Conservation (phyloP, 2,888 invertebrate species). For the Nasonia oneida region DNA sequence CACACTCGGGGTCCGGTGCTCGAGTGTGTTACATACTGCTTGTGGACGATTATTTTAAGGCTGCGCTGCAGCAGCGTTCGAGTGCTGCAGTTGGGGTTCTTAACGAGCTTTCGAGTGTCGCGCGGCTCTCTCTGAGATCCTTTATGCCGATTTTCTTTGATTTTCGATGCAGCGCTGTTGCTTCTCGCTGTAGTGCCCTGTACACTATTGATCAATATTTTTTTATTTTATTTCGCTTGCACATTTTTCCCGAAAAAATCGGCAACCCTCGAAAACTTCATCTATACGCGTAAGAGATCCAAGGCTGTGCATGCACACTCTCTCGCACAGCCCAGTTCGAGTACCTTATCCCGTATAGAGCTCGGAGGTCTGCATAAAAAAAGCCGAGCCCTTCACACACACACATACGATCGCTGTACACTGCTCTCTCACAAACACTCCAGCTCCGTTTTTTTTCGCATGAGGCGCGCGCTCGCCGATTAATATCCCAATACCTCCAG, state of each 20-base stretch:
- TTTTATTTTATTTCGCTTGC: no score
- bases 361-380: constrained; percentile 17
- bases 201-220: no score
- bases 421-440: constrained; percentile 70
- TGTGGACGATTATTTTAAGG: constrained; percentile 40
- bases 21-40: background rate
- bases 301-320: background rate
- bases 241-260: background rate
- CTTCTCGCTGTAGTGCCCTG: background rate
- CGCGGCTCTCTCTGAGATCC: background rate
- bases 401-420: background rate
- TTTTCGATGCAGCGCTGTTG: background rate
- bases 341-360: constrained; percentile 6
- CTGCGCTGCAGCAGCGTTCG: background rate
- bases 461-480: constrained; percentile 66
- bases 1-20: background rate
- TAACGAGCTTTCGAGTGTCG: constrained; percentile 37
- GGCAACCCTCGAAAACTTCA: background rate
- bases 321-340: constrained; percentile 12
- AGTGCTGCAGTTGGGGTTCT: background rate
- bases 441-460: constrained; percentile 64
- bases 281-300: no score
- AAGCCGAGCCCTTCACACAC: background rate
- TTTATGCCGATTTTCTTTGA: background rate
- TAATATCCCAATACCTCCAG: constrained; percentile 69